A percentile compares a stretch with the other conserved stretches of the same genome.
These are phyloP conservation scores for Epinotia demarniana DNA, from an alignment of 2,888 invertebrate genomes.

Conservation along the genomic window DNA sequence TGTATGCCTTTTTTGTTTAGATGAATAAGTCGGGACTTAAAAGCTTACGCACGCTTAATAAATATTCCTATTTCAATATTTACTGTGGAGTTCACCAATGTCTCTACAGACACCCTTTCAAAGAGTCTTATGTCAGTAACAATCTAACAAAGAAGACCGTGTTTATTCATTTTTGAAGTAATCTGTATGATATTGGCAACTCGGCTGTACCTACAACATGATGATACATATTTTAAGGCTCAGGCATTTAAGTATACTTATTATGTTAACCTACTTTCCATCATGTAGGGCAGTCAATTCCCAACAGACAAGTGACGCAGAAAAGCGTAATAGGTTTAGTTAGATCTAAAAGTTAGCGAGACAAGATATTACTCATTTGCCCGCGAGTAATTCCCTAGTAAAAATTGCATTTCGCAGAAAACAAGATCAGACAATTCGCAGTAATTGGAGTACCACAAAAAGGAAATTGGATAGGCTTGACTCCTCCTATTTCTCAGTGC, in stretches of 20 bases:
- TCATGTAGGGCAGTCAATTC: conserved; percentile 9
- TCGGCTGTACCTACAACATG: too few species aligned
- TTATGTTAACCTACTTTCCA: not conserved
- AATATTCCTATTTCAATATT: too few species aligned
- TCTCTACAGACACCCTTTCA: too few species aligned
- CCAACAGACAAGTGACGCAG: not conserved
- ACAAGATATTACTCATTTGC: conserved; percentile 23
- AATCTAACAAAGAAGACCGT: too few species aligned
- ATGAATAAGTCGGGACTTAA: too few species aligned
- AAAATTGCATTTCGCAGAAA: conserved; percentile 10
- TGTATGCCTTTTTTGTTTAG: not conserved
- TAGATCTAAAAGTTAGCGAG: conserved; percentile 12
- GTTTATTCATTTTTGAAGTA: too few species aligned
- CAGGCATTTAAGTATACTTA: not conserved
- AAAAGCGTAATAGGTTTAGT: conserved; percentile 18
- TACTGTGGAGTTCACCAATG: too few species aligned
- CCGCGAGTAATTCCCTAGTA: conserved; percentile 13
- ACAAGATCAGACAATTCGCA: conserved; percentile 20
- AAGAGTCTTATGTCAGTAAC: too few species aligned
- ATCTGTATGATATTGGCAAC: too few species aligned
- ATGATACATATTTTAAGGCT: not conserved
- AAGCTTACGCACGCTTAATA: too few species aligned
- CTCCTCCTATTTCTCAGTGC: conserved; percentile 16
- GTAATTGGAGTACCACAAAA: conserved; percentile 16
- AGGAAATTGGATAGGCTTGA: conserved; percentile 21